phyloP scores from a whole-genome alignment of 1,140 invertebrate species.

The Ceratina calcarata region DNA sequence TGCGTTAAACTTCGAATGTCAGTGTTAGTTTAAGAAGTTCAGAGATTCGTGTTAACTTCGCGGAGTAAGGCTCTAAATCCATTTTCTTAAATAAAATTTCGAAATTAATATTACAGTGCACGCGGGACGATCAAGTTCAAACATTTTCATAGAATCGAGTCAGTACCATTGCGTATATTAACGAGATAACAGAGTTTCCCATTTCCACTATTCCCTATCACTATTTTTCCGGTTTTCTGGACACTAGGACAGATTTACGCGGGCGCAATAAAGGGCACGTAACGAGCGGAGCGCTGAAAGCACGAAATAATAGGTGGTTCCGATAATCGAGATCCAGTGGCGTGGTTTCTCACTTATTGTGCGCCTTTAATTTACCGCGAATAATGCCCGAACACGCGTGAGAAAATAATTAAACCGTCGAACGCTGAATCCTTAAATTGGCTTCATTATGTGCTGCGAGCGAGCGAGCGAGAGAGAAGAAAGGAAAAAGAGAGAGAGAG shows the following conservation, averaged over 20 bases:
- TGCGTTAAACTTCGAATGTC: slow-evolving; percentile 24
- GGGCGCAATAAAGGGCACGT: slow-evolving; percentile 20
- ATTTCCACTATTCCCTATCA: not conserved
- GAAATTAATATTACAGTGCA: too few species aligned
- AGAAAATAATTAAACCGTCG: slow-evolving; percentile 34
- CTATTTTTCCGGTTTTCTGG: not conserved
- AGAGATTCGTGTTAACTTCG: not conserved
- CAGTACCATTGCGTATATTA: too few species aligned
- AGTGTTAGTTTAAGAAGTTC: slow-evolving; percentile 28
- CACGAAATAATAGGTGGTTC: slow-evolving; percentile 14
- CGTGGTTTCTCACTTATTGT: slow-evolving; percentile 25
- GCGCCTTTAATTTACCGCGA: slow-evolving; percentile 28
- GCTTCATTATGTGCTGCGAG: slow-evolving; percentile 3
- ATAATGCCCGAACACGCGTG: slow-evolving; percentile 17
- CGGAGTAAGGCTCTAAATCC: not conserved
- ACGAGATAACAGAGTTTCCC: too few species aligned
- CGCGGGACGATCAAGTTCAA: too few species aligned
- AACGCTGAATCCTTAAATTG: slow-evolving; percentile 25
- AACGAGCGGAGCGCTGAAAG: slow-evolving; percentile 1
- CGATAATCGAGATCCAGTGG: slow-evolving; percentile 16
- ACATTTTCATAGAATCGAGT: too few species aligned
- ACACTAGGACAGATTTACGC: not conserved
- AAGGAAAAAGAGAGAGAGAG: not conserved
- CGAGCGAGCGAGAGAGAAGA: not conserved
- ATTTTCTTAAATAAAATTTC: too few species aligned